These are phyloP conservation scores for Sabatieria punctata DNA, from an alignment of 2,888 invertebrate genomes.

Conservation along the genomic window DNA sequence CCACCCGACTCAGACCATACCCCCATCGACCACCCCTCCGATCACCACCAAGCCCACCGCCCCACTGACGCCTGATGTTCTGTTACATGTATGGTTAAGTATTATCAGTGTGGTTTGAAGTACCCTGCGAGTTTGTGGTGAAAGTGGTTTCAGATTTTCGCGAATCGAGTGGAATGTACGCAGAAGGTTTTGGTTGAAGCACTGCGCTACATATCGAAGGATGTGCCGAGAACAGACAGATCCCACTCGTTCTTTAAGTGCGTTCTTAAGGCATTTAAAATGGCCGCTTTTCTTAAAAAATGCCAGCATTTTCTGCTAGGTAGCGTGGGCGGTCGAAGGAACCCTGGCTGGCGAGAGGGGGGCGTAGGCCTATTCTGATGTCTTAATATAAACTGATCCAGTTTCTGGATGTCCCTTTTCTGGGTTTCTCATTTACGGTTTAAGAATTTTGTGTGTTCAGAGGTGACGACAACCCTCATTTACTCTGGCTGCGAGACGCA, in stretches of 20 bases:
- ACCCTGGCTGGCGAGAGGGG: too few relatives aligned
- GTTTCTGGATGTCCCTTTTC: not conserved
- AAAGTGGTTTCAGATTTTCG: constrained; percentile 24
- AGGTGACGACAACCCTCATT: constrained; percentile 17
- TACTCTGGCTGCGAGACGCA: constrained; percentile 27
- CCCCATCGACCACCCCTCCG: too few relatives aligned
- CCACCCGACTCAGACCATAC: too few relatives aligned
- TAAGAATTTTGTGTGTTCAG: not conserved
- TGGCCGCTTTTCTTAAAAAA: too few relatives aligned
- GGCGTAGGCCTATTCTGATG: too few relatives aligned
- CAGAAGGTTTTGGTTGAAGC: constrained; percentile 19
- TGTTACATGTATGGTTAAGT: not conserved
- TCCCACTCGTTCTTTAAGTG: constrained; percentile 27
- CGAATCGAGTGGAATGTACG: constrained; percentile 25
- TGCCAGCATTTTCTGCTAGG: too few relatives aligned
- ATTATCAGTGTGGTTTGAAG: not conserved
- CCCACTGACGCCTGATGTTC: too few relatives aligned
- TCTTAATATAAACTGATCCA: too few relatives aligned
- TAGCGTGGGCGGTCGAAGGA: too few relatives aligned
- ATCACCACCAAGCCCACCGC: too few relatives aligned
- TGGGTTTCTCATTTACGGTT: not conserved
- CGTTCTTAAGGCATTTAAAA: constrained; percentile 7
- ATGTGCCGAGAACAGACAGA: constrained; percentile 33
- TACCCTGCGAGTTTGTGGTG: not conserved
- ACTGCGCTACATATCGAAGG: constrained; percentile 31